A percentile compares a stretch with the other conserved stretches of the same genome.
Conservation (phyloP, 2,888 invertebrate genomes). For the Drosophila subquinaria region DNA sequence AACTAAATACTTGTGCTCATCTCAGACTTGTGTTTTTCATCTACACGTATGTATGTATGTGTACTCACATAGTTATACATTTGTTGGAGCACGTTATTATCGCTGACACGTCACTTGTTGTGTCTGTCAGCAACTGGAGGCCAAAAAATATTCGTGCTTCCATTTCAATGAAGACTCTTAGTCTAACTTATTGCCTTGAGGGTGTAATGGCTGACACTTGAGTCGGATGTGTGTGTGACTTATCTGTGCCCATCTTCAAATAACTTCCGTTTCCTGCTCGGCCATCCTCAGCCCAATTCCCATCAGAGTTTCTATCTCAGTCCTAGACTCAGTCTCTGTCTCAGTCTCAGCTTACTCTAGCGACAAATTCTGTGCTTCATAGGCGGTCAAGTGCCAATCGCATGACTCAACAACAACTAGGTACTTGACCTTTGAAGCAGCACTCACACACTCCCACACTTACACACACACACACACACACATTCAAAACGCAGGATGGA, state of each 20-base stretch:
- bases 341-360: slow-evolving; percentile 6
- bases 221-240: slow-evolving; percentile 67
- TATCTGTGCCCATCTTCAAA: slow-evolving; percentile 73
- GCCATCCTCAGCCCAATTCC: slow-evolving; percentile 13
- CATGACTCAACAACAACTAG: slow-evolving; percentile 44
- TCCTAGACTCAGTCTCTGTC: neutral
- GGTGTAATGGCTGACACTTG: slow-evolving; percentile 52
- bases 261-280: slow-evolving; percentile 74
- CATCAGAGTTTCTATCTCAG: neutral
- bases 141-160: slow-evolving; percentile 27
- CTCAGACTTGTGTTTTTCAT: slow-evolving; percentile 13
- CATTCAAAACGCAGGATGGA: too few relatives aligned
- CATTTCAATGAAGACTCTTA: slow-evolving; percentile 68
- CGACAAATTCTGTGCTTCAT: slow-evolving; percentile 31
- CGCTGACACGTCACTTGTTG: slow-evolving; percentile 39
- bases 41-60: neutral
- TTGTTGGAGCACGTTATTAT: slow-evolving; percentile 41
- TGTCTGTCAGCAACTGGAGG: slow-evolving; percentile 11
- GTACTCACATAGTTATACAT: slow-evolving; percentile 8
- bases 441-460: neutral
- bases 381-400: slow-evolving; percentile 64
- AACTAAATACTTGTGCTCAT: slow-evolving; percentile 51
- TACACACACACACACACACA: neutral
- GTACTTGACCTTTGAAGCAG: slow-evolving; percentile 77
- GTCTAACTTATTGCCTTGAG: slow-evolving; percentile 61